phyloP scores from a whole-genome alignment of 2,797 vertebrate genomes.

The Heliangelus exortis region DNA sequence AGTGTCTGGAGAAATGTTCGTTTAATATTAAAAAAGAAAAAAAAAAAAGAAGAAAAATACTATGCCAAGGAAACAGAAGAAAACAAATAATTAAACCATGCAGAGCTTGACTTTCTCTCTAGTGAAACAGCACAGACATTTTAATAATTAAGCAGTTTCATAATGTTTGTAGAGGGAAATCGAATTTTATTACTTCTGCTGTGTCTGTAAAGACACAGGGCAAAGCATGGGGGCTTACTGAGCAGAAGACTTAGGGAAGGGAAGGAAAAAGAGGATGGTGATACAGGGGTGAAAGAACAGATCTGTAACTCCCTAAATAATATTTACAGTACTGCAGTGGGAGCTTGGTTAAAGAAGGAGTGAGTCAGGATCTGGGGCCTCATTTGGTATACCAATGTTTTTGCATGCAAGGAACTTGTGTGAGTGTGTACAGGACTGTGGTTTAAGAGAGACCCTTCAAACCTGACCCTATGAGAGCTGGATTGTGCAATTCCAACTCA shows the following conservation, averaged over 20 bases:
- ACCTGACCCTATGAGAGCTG: neutral
- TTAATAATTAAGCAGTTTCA: conserved; percentile 61
- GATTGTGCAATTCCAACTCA: conserved; percentile 8
- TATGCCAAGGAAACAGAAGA: conserved; percentile 42
- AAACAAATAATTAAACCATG: conserved; percentile 37
- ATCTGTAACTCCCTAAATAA: neutral
- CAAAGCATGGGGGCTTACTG: neutral
- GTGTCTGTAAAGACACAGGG: neutral
- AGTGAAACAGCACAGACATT: conserved; percentile 46
- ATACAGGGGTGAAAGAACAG: neutral
- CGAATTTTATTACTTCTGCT: conserved; percentile 39
- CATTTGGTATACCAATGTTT: conserved; percentile 18
- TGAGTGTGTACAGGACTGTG: neutral
- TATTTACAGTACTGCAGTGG: conserved; percentile 27
- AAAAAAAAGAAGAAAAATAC: neutral
- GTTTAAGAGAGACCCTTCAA: neutral
- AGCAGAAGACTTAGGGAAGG: neutral
- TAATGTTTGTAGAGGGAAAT: conserved; percentile 46
- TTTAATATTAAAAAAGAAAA: neutral
- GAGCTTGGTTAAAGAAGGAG: neutral
- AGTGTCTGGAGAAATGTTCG: conserved; percentile 19
- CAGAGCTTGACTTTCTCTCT: conserved; percentile 26
- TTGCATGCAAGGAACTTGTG: neutral
- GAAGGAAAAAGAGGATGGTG: neutral
- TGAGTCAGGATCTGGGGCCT: conserved; percentile 12